phyloP scores from a whole-genome alignment of 2,888 invertebrate species.

The Tribolium freemani region DNA sequence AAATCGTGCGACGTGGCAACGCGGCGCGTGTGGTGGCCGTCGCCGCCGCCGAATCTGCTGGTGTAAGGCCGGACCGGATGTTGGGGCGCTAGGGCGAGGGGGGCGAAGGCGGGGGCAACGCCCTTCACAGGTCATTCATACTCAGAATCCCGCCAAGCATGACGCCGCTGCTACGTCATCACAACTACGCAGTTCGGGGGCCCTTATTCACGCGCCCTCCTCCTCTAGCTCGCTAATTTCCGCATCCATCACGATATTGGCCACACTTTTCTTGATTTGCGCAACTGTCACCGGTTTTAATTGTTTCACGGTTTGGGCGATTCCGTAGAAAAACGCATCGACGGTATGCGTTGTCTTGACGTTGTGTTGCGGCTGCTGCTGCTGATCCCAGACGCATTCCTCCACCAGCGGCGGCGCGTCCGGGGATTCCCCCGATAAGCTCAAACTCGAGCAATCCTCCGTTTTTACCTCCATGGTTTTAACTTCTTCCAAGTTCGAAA shows the following conservation, averaged over 20 bases:
- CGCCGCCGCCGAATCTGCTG: conserved; percentile 3
- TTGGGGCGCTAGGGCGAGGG: conserved; percentile 23
- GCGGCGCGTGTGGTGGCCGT: background rate
- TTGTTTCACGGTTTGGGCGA: conserved; percentile 25
- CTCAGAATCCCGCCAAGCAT: conserved; percentile 51
- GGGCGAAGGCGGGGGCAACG: conserved; percentile 56
- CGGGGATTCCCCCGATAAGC: background rate
- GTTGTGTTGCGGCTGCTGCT: background rate
- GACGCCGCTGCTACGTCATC: conserved; percentile 45
- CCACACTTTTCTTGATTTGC: conserved; percentile 13
- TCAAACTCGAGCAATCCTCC: conserved; percentile 1
- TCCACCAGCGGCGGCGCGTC: background rate
- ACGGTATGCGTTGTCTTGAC: background rate
- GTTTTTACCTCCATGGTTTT: no score
- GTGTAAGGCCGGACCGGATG: conserved; percentile 17
- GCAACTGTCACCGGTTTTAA: conserved; percentile 8
- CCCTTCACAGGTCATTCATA: conserved; percentile 65
- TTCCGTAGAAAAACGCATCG: conserved; percentile 25
- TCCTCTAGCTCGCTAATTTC: conserved; percentile 8
- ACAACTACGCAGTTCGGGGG: conserved; percentile 39
- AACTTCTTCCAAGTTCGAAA: conserved; percentile 6
- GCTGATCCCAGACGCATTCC: background rate
- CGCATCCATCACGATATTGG: conserved; percentile 31
- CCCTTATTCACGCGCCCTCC: background rate
- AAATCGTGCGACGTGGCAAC: conserved; percentile 2